phyloP scores from a whole-genome alignment of 2,113 vertebrate species.

The Myrmecobius fasciatus region DNA sequence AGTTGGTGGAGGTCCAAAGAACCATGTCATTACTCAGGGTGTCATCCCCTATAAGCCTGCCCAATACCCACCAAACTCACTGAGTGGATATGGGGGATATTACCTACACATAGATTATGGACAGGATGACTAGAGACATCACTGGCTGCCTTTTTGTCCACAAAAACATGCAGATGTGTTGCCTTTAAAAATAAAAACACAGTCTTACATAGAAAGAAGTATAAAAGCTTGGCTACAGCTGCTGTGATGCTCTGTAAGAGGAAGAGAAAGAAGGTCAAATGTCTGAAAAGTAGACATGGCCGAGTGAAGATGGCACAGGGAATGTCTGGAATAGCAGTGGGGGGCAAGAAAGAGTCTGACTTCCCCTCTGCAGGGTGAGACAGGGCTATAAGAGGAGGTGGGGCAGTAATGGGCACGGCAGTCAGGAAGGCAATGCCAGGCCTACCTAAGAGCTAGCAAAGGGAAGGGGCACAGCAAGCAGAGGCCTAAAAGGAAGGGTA shows the following conservation, averaged over 20 bases:
- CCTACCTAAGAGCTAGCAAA: no score
- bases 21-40: conserved; percentile 11
- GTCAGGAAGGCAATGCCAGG: no score
- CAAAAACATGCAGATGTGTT: not conserved
- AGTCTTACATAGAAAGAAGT: not conserved
- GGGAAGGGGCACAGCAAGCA: no score
- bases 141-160: not conserved
- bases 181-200: not conserved
- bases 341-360: no score
- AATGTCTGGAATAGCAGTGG: no score
- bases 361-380: no score
- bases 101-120: not conserved
- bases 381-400: no score
- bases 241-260: not conserved
- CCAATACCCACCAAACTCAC: not conserved
- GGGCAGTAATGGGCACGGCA: no score
- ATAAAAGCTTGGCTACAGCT: not conserved
- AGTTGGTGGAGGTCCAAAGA: conserved; percentile 15
- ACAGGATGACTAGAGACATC: not conserved
- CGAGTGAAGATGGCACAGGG: no score
- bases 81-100: not conserved
- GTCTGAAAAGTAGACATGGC: not conserved
- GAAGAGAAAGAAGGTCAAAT: not conserved
- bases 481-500: no score
- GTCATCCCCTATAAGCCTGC: not conserved